Conservation (phyloP, 1,140 invertebrate species). For the Papilio polyxenes region DNA sequence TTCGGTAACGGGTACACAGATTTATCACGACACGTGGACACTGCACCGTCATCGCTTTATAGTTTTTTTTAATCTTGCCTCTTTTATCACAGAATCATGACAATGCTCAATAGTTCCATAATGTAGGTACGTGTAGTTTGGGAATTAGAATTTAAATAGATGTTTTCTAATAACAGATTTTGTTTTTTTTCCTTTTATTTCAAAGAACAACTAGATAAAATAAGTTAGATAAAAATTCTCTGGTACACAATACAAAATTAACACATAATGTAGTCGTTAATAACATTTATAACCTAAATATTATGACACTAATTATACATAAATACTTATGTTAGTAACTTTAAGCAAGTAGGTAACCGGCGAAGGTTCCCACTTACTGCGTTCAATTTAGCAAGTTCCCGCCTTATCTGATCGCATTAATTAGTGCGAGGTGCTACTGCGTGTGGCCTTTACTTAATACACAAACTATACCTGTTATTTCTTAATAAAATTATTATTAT, state of each 20-base stretch:
- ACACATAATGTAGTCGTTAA: background rate
- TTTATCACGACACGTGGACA: constrained; percentile 29
- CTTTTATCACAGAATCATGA: constrained; percentile 13
- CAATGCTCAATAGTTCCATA: background rate
- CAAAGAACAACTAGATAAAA: too few species aligned
- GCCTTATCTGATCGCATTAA: constrained; percentile 67
- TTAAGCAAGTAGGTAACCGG: background rate
- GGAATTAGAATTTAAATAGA: too few species aligned
- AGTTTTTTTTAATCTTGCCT: background rate
- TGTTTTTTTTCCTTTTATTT: too few species aligned
- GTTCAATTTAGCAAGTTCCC: constrained; percentile 60
- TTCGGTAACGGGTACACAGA: constrained; percentile 27
- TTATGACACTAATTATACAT: background rate
- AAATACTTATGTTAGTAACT: background rate
- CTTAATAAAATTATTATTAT: background rate
- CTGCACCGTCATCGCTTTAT: background rate
- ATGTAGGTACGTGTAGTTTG: background rate
- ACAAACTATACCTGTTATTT: constrained; percentile 12
- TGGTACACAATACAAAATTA: too few species aligned
- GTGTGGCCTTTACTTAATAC: constrained; percentile 15
- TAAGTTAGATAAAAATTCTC: too few species aligned
- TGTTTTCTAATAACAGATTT: too few species aligned
- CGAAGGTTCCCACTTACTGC: constrained; percentile 39
- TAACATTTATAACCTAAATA: background rate
- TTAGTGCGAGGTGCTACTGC: constrained; percentile 55